Percentiles rank a stretch among this genome's conserved stretches.
These are phyloP conservation scores for Aspiorhynchus laticeps DNA, from an alignment of 2,113 vertebrate genomes.

Conservation along the genomic window DNA sequence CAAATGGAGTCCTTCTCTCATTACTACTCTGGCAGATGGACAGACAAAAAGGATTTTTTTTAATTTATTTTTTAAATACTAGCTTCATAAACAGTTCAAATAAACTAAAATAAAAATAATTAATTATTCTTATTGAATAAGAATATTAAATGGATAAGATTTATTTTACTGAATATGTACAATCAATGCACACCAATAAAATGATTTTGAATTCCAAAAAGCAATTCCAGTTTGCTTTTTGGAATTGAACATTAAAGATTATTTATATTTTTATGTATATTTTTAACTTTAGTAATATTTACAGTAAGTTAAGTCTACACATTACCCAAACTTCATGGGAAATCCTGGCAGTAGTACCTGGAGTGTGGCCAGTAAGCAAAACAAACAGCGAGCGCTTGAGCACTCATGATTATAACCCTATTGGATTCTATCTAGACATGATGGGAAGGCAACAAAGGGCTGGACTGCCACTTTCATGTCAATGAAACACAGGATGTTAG, in stretches of 20 bases:
- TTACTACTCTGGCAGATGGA: neutral
- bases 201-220: neutral
- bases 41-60: too few relatives aligned
- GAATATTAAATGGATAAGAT: neutral
- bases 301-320: neutral
- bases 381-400: slow-evolving; percentile 11
- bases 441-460: slow-evolving; percentile 67
- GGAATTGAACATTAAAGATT: neutral
- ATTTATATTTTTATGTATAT: neutral
- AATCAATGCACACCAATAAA: neutral
- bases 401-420: slow-evolving; percentile 50
- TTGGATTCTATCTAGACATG: slow-evolving; percentile 58
- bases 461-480: slow-evolving; percentile 77
- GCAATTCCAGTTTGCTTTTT: too few relatives aligned
- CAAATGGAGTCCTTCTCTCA: neutral
- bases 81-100: neutral
- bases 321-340: neutral
- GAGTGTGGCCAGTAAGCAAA: neutral
- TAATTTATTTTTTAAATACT: too few relatives aligned
- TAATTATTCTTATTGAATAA: neutral
- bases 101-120: neutral
- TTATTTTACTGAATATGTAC: neutral
- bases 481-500: slow-evolving; percentile 73
- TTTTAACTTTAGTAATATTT: neutral
- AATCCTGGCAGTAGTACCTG: neutral